A percentile compares a stretch with the other conserved stretches of the same genome.
These are phyloP conservation scores for Protomyctophum bolini DNA, from an alignment of 2,113 vertebrate species.

Conservation along the genomic window DNA sequence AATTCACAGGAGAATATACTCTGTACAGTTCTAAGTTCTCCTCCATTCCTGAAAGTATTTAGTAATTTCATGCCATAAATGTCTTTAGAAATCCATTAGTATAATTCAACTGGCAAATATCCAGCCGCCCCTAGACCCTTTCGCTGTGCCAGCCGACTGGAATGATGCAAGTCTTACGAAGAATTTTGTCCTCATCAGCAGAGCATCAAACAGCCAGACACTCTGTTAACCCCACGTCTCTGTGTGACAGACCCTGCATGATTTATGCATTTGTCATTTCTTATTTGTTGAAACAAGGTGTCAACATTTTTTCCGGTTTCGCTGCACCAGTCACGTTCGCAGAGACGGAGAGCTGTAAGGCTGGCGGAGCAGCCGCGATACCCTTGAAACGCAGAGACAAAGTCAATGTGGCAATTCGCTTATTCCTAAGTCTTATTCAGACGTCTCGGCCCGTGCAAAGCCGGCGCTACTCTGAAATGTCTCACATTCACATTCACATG, in stretches of 20 bases:
- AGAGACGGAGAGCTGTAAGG: constrained; percentile 53
- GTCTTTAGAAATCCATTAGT: not conserved
- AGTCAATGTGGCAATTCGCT: constrained; percentile 56
- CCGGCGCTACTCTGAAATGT: too few species aligned
- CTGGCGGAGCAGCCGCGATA: constrained; percentile 38
- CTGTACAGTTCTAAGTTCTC: too few species aligned
- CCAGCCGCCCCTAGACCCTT: constrained; percentile 24
- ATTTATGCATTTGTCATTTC: constrained; percentile 81
- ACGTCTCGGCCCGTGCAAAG: too few species aligned
- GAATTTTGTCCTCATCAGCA: constrained; percentile 60
- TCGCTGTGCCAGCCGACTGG: constrained; percentile 12
- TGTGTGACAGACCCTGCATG: constrained; percentile 72
- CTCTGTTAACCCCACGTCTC: constrained; percentile 68
- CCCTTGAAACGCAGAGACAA: constrained; percentile 69
- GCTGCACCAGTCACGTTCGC: constrained; percentile 56
- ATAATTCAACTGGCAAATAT: not conserved
- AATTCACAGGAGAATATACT: constrained; percentile 8
- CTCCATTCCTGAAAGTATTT: not conserved
- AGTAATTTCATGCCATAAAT: not conserved
- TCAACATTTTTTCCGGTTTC: constrained; percentile 67
- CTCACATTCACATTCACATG: too few species aligned
- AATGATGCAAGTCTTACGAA: constrained; percentile 28
- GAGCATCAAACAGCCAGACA: constrained; percentile 53
- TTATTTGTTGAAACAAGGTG: constrained; percentile 81
- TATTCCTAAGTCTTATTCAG: not conserved